Evolutionary conservation across 2,797 vertebrate genomes (phyloP).

Genomic region (Selene dorsalis): DNA sequence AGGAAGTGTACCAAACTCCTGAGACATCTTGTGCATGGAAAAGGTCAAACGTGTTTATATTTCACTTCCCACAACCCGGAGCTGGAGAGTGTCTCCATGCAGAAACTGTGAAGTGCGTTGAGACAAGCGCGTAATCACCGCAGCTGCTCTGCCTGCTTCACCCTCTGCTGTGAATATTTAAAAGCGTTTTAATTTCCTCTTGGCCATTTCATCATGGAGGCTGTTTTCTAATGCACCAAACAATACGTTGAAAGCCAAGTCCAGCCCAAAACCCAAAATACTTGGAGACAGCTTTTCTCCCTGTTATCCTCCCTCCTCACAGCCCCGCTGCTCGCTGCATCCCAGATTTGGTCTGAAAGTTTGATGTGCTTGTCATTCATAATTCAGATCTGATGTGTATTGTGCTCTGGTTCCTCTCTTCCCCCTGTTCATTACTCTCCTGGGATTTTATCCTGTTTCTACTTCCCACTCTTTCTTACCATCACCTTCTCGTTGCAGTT

Average conservation of each 20-base stretch:
- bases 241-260: slow-evolving; percentile 33
- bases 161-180: slow-evolving; percentile 30
- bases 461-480: slow-evolving; percentile 8
- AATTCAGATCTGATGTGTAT: slow-evolving; percentile 57
- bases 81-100: slow-evolving; percentile 40
- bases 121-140: slow-evolving; percentile 37
- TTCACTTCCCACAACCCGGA: slow-evolving; percentile 56
- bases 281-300: slow-evolving; percentile 8
- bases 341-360: slow-evolving; percentile 63
- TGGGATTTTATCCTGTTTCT: slow-evolving; percentile 16
- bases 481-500: slow-evolving; percentile 13
- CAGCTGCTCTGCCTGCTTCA: slow-evolving; percentile 40
- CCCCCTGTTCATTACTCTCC: slow-evolving; percentile 9
- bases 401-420: slow-evolving; percentile 31
- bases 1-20: slow-evolving; percentile 36
- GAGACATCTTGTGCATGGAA: slow-evolving; percentile 52
- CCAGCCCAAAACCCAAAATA: slow-evolving; percentile 19
- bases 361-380: slow-evolving; percentile 69
- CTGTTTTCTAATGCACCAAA: slow-evolving; percentile 31
- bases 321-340: slow-evolving; percentile 26
- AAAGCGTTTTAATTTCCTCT: slow-evolving; percentile 44
- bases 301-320: not conserved
- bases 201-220: slow-evolving; percentile 17
- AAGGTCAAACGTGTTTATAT: slow-evolving; percentile 67
- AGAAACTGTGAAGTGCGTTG: slow-evolving; percentile 40